Evolutionary conservation across 2,888 invertebrate species (phyloP).

Genomic region (Pardosa pseudoannulata): DNA sequence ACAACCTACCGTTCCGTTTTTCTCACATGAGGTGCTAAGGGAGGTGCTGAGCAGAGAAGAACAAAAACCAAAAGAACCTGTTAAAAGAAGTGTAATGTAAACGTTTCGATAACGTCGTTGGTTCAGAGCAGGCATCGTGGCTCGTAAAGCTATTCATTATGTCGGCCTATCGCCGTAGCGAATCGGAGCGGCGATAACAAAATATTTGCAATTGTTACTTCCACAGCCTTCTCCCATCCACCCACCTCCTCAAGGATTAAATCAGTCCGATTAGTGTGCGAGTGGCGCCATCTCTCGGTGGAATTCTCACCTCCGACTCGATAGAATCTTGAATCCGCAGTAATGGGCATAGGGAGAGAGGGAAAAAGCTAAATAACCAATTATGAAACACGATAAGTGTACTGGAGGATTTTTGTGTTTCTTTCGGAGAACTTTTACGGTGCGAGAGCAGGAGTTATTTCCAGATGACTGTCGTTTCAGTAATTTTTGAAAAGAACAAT

Average conservation of each 20-base stretch:
- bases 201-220: constrained; percentile 51
- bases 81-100: constrained; percentile 64
- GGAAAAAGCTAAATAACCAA: no score
- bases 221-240: neutral
- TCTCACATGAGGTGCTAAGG: constrained; percentile 14
- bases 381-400: no score
- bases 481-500: no score
- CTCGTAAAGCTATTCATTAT: constrained; percentile 66
- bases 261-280: neutral
- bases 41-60: constrained; percentile 22
- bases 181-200: constrained; percentile 12
- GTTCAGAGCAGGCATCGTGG: constrained; percentile 34
- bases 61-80: constrained; percentile 27
- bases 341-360: no score
- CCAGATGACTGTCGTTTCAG: no score
- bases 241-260: neutral
- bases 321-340: no score
- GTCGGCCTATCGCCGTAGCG: constrained; percentile 23
- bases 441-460: no score
- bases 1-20: constrained; percentile 53
- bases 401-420: no score
- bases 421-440: no score
- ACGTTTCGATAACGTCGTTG: constrained; percentile 65
- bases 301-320: neutral
- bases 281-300: neutral